phyloP scores from a whole-genome alignment of 1,140 invertebrate species.

The Asbolus verrucosus region DNA sequence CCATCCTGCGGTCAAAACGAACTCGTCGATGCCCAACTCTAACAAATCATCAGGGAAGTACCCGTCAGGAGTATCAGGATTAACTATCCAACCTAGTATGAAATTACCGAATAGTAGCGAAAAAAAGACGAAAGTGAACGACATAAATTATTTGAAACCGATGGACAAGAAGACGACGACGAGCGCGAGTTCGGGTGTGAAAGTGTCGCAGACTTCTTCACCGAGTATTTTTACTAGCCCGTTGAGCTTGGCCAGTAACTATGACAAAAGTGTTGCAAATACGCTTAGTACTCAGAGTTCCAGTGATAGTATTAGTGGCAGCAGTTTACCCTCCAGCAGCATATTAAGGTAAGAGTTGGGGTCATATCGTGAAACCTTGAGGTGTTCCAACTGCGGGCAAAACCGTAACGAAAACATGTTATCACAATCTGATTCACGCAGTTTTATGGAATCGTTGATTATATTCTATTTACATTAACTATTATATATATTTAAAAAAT shows the following conservation, averaged over 20 bases:
- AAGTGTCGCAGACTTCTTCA: constrained; percentile 52
- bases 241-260: constrained; percentile 61
- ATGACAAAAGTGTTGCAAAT: constrained; percentile 56
- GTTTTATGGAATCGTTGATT: constrained; percentile 8
- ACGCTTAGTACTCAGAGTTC: constrained; percentile 55
- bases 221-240: constrained; percentile 63
- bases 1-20: constrained; percentile 1
- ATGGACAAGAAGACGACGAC: constrained; percentile 55
- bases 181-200: constrained; percentile 46
- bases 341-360: constrained; percentile 66
- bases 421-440: constrained; percentile 13
- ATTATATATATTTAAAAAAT: constrained; percentile 14
- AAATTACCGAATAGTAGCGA: constrained; percentile 50
- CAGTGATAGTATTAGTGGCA: constrained; percentile 56
- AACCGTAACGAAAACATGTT: background rate
- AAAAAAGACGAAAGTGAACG: constrained; percentile 54
- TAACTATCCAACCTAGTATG: constrained; percentile 60
- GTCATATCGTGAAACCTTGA: too few relatives aligned
- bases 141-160: constrained; percentile 57
- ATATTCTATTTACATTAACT: constrained; percentile 20
- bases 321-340: constrained; percentile 65
- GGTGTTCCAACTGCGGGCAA: too few relatives aligned
- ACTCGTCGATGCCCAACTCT: constrained; percentile 35
- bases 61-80: constrained; percentile 42
- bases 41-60: constrained; percentile 53